These are phyloP conservation scores for Ichneumon xanthorius DNA, from an alignment of 2,888 invertebrate species.

Conservation along the genomic window DNA sequence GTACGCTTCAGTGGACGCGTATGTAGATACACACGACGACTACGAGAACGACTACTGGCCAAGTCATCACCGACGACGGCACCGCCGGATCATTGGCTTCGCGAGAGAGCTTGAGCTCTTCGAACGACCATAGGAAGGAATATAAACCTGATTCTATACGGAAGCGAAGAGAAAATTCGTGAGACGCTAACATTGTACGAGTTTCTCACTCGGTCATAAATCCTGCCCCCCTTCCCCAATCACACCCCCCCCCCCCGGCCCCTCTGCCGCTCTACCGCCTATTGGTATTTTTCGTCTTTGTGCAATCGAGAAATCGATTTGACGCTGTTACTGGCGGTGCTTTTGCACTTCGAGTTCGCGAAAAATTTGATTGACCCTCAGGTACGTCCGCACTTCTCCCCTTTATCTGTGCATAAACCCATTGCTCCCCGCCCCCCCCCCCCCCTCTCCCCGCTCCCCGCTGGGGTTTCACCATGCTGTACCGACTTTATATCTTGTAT, in stretches of 20 bases:
- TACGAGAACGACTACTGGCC: slow-evolving; percentile 17
- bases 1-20: slow-evolving; percentile 9
- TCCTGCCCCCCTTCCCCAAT: not conserved
- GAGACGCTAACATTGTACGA: slow-evolving; percentile 10
- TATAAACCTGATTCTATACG: not conserved
- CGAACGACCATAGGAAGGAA: not conserved
- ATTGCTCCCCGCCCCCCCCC: not conserved
- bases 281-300: slow-evolving; percentile 6
- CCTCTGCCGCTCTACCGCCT: not conserved
- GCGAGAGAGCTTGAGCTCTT: no score
- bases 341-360: slow-evolving; percentile 80
- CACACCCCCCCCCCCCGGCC: not conserved
- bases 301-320: slow-evolving; percentile 41
- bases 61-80: slow-evolving; percentile 30
- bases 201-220: slow-evolving; percentile 4
- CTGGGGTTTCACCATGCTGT: slow-evolving; percentile 37
- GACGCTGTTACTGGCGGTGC: slow-evolving; percentile 15
- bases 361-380: slow-evolving; percentile 86
- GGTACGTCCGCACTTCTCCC: slow-evolving; percentile 82
- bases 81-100: slow-evolving; percentile 7
- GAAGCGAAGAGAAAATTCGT: slow-evolving; percentile 12
- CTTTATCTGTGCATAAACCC: not conserved
- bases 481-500: not conserved
- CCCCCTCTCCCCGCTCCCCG: not conserved
- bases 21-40: slow-evolving; percentile 23